Conservation (phyloP, 2,113 vertebrate genomes). For the Xiphias gladius region DNA sequence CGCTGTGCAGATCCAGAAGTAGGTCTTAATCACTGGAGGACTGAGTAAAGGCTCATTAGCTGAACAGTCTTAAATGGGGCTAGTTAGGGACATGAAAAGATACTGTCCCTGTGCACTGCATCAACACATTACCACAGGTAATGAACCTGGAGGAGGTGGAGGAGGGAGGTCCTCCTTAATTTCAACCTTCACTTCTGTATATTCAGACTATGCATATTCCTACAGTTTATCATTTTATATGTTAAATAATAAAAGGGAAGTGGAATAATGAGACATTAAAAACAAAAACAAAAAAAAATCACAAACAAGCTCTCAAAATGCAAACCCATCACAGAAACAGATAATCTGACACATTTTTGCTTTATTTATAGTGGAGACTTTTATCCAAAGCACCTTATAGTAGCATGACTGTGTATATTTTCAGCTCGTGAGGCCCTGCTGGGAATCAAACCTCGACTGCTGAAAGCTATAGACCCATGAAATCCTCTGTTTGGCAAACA, state of each 20-base stretch:
- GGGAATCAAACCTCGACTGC: slow-evolving; percentile 46
- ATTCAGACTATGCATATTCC: slow-evolving; percentile 5
- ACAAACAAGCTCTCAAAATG: neutral
- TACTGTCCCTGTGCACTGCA: slow-evolving; percentile 58
- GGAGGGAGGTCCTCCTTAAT: slow-evolving; percentile 20
- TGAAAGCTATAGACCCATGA: slow-evolving; percentile 44
- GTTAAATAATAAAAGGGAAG: slow-evolving; percentile 4
- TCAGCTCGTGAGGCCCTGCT: slow-evolving; percentile 31
- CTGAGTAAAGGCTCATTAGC: slow-evolving; percentile 76
- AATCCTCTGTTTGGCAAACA: slow-evolving; percentile 44
- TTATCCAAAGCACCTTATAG: slow-evolving; percentile 16
- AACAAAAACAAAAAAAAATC: neutral
- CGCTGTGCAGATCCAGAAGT: slow-evolving; percentile 52
- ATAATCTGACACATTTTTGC: slow-evolving; percentile 4
- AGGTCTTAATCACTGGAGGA: slow-evolving; percentile 68
- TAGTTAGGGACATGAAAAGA: slow-evolving; percentile 78
- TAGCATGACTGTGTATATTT: slow-evolving; percentile 29
- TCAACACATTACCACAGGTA: slow-evolving; percentile 74
- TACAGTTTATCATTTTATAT: neutral
- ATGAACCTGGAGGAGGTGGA: slow-evolving; percentile 69
- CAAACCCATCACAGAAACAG: slow-evolving; percentile 21
- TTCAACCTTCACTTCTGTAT: slow-evolving; percentile 35
- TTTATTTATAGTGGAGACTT: neutral
- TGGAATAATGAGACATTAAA: neutral
- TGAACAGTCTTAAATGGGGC: slow-evolving; percentile 79